Base-by-base conservation (phyloP, 2,113 vertebrate species). In the Oreocharis arfaki region DNA sequence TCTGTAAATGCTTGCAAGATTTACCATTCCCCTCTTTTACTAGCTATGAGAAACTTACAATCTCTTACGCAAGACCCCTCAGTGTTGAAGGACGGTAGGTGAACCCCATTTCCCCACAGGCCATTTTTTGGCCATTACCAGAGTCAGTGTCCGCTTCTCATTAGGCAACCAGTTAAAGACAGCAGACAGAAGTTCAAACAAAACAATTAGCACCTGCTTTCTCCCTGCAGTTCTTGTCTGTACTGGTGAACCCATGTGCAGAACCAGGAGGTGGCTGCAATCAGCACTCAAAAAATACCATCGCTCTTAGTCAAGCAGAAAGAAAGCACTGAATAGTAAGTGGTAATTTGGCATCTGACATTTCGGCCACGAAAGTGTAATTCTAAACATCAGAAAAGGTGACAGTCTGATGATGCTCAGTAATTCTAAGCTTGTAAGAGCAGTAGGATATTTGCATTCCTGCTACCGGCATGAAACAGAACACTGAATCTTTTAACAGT, bases 31-130 rank as follows among this genome's bases (percentile, higher is more conserved):
- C 4, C 26, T 32, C 9, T 12, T 94, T n/a, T 68, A 46, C 56
- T 24, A 61, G 13, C 42, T 46, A 28, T 23, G 23, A 55, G 47
- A 78, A 81, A 33, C 10, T 67, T 39, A 42, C 12, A 22, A 5
- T 22, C 28, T 67, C n/a, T 60, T 50, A 63, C 0, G 0, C 19
- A 85, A 67, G 32, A 46, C 28, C 53, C 37, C 32, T 65, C 7
- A 37, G 22, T 11, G 24, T 21, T 87, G 57, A 74, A 69, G 24
- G 30, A 77, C 3, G 39, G 24, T 27, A 3, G 0, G 0, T 9
- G 15, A 73, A 26, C 4, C 2, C 18, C 6, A 47, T 11, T 55
- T 42, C 22, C 39, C 30, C 0, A 0, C 11, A 67, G 37, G 23
- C 17, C 26, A 79, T 57, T 67, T 24, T 35, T 6, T 64, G 30